Evolutionary conservation across 2,888 invertebrate genomes (phyloP).

Genomic region (Orchesellides sinensis): DNA sequence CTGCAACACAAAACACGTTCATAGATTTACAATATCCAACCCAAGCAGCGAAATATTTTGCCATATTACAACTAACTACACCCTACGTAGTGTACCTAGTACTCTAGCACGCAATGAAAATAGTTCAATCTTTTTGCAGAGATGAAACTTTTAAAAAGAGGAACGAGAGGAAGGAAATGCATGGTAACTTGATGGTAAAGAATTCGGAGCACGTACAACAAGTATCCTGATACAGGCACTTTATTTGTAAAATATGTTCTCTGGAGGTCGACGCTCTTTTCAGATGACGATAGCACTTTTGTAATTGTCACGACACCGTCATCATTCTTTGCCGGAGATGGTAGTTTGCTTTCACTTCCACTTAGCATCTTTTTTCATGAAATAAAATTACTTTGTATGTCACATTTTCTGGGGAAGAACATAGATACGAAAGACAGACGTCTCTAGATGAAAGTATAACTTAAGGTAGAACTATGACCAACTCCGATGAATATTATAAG

Average conservation of each 20-base stretch:
- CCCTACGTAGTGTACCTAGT: background rate
- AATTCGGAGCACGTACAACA: constrained; percentile 27
- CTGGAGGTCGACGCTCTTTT: constrained; percentile 35
- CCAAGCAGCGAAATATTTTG: no score
- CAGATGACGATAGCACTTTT: constrained; percentile 32
- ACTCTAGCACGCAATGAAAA: background rate
- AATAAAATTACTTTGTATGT: constrained; percentile 3
- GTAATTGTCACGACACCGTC: constrained; percentile 31
- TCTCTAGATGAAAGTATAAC: no score
- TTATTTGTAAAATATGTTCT: constrained; percentile 40
- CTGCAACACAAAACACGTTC: background rate
- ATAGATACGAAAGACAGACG: no score
- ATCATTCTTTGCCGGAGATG: constrained; percentile 16
- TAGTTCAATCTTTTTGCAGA: background rate
- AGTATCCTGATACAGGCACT: constrained; percentile 36
- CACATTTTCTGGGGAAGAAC: background rate
- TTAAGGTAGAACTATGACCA: no score
- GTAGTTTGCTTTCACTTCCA: constrained; percentile 4
- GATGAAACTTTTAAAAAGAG: background rate
- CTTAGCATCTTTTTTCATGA: constrained; percentile 29
- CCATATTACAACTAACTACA: no score
- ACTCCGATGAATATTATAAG: no score
- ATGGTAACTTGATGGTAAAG: constrained; percentile 1
- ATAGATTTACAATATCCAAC: no score
- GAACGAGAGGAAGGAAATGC: background rate